Evolutionary conservation across 2,888 invertebrate species (phyloP).

Genomic region (Heliconius sara): DNA sequence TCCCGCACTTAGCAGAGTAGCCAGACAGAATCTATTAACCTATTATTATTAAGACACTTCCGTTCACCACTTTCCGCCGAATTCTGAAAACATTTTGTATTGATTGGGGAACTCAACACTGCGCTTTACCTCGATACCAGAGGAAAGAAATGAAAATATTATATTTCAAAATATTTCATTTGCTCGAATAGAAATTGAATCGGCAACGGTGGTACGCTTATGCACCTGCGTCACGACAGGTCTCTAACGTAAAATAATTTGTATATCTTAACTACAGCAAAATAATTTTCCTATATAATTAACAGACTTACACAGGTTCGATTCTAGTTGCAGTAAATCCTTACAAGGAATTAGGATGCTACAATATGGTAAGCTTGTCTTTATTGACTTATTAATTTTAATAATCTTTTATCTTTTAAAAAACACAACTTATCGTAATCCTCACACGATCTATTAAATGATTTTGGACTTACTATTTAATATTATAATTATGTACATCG

Average conservation of each 20-base stretch:
- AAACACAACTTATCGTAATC: too few species aligned
- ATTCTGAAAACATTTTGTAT: not conserved
- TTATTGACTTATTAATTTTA: too few species aligned
- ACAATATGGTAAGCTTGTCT: conserved; percentile 89
- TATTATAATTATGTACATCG: too few species aligned
- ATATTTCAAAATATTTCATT: too few species aligned
- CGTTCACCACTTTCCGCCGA: not conserved
- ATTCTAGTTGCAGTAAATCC: conserved; percentile 97
- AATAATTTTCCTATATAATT: conserved; percentile 74
- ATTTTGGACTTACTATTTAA: too few species aligned
- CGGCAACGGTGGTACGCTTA: not conserved
- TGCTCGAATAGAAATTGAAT: not conserved
- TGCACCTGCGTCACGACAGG: not conserved
- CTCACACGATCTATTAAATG: too few species aligned
- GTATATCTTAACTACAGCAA: not conserved
- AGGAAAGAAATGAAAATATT: too few species aligned
- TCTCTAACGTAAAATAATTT: not conserved
- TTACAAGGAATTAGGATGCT: conserved; percentile 95
- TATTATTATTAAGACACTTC: not conserved
- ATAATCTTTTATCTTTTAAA: too few species aligned
- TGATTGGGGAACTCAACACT: not conserved
- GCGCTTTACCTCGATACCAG: not conserved
- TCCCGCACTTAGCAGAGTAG: not conserved
- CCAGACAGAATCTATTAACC: not conserved
- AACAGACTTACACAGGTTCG: conserved; percentile 95